Evolutionary conservation across 2,888 invertebrate species (phyloP), one percentile per base, ranked within the genome.

Genomic region (Eilema caniola): DNA sequence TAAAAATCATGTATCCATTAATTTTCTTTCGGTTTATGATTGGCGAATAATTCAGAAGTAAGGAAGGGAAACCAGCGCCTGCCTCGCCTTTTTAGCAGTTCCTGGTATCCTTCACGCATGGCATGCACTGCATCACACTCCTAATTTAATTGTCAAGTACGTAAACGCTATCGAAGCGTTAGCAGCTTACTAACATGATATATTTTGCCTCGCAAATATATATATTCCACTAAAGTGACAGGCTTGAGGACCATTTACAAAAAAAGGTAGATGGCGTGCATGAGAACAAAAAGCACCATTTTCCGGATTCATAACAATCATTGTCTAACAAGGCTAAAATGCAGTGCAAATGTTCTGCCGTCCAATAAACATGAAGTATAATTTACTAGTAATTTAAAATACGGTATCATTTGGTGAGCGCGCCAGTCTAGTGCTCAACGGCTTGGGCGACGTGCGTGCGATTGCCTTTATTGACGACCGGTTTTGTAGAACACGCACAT

Each of bases 401-500:
- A 86, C 84, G 76, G 84, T 84, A 85, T 84, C 85, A 83, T 83
- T 79, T 72, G 75, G 76, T 75, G 78, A 80, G 72, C 79, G 85
- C 84, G 88, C 78, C 92, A 93, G 93, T 93, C 85, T 83, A 78
- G 82, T 81, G 83, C 72, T 74, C 75, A 86, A 74, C 86, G 82
- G 89, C 89, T 89, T 79, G 83, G 84, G 89, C 83, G 91, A 84
- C 86, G 91, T 86, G 79, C 90, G 93, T 88, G 86, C 84, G 85
- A 67, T 60, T 83, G 80, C 79, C 79, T 75, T 79, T 67, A 41
- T 85, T 86, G 75, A 70, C 11, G 31, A 74, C 59, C 76, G 80
- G 77, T 67, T 69, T 80, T 80, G 53, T 62, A 83, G 85, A 86
- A 86, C 88, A 85, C 77, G 77, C 71, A 79, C 74, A 71, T 83